These are phyloP conservation scores for Ceratothoa steindachneri DNA, from an alignment of 2,888 invertebrate species.

Conservation along the genomic window DNA sequence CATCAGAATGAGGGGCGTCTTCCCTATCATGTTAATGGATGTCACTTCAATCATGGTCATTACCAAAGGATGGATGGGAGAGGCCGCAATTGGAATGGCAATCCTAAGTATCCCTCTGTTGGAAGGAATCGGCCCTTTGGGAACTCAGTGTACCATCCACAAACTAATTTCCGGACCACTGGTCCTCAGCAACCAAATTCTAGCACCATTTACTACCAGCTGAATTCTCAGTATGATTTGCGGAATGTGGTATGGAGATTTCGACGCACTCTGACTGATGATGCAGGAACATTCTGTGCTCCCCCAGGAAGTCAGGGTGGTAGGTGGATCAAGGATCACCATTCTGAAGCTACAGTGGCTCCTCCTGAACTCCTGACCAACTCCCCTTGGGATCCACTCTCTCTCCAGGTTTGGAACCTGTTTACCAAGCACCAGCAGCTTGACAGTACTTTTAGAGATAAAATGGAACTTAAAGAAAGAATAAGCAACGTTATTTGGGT, in stretches of 20 bases:
- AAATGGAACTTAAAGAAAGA: constrained; percentile 31
- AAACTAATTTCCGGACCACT: background rate
- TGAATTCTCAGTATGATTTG: constrained; percentile 1
- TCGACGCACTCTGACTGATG: constrained; percentile 21
- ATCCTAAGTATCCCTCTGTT: constrained; percentile 8
- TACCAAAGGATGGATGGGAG: background rate
- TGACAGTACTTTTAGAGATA: constrained; percentile 32
- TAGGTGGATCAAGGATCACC: constrained; percentile 4
- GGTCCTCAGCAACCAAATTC: background rate
- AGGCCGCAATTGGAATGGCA: constrained; percentile 12
- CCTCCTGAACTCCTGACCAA: constrained; percentile 31
- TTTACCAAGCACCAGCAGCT: constrained; percentile 30
- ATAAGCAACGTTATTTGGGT: constrained; percentile 31
- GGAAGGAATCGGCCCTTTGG: background rate
- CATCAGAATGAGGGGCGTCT: background rate
- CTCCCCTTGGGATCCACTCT: constrained; percentile 30
- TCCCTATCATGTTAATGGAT: constrained; percentile 2
- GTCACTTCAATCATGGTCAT: constrained; percentile 16
- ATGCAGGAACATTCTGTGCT: constrained; percentile 30
- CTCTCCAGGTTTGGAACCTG: constrained; percentile 33
- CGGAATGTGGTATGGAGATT: background rate
- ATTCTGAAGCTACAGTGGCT: constrained; percentile 29
- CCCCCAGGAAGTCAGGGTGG: background rate
- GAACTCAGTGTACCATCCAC: background rate
- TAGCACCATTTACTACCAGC: background rate